A percentile compares a stretch with the other conserved stretches of the same genome.
Conservation (phyloP, 2,797 vertebrate genomes). For the Chanos chanos region DNA sequence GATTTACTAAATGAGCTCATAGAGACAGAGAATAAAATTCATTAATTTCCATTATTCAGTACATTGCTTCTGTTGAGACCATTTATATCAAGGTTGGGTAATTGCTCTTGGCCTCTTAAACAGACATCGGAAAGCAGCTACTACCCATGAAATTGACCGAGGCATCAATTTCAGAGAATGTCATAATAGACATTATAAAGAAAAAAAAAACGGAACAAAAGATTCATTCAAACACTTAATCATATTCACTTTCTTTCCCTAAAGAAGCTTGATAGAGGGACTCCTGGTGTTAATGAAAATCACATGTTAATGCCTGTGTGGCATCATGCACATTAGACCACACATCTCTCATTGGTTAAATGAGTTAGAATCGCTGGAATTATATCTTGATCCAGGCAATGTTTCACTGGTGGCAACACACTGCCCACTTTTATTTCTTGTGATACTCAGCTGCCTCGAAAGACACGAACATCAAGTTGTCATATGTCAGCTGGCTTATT, state of each 20-base stretch:
- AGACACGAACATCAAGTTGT: background rate
- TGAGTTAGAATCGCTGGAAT: background rate
- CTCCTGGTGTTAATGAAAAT: too few species aligned
- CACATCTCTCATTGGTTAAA: background rate
- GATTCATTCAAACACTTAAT: too few species aligned
- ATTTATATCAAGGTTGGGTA: background rate
- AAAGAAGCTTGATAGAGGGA: too few species aligned
- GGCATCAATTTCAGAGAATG: too few species aligned
- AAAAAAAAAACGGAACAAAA: too few species aligned
- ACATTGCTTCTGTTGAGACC: background rate
- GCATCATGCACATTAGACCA: too few species aligned
- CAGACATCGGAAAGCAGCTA: background rate
- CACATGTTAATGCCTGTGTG: too few species aligned
- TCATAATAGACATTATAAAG: too few species aligned
- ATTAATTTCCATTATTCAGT: background rate
- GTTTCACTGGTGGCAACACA: background rate
- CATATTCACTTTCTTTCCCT: too few species aligned
- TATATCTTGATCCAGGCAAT: background rate
- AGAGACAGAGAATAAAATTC: too few species aligned
- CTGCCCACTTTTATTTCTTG: background rate
- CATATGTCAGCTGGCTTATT: background rate
- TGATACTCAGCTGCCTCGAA: background rate
- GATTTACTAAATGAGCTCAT: too few species aligned
- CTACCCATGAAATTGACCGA: background rate
- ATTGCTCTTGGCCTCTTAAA: background rate